Evolutionary conservation across 2,113 vertebrate genomes (phyloP).

Genomic region (Lipotes vexillifer): DNA sequence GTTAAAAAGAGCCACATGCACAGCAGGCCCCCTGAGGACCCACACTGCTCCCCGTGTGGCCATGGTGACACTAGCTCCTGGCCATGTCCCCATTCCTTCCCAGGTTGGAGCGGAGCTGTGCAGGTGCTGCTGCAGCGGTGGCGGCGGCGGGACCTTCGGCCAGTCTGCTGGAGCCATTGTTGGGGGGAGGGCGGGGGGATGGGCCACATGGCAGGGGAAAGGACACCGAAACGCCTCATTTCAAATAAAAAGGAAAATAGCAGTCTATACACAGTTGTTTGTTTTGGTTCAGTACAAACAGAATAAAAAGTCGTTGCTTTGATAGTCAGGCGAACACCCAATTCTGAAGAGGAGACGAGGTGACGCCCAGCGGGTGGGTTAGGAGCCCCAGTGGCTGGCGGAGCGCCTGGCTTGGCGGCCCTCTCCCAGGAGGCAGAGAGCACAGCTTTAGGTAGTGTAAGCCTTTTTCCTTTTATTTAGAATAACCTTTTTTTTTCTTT

Average conservation of each 20-base stretch:
- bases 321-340: constrained; percentile 71
- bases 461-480: constrained; percentile 88
- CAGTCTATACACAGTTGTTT: constrained; percentile 77
- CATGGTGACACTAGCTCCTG: constrained; percentile 43
- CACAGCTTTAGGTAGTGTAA: constrained; percentile 86
- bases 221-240: constrained; percentile 64
- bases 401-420: constrained; percentile 74
- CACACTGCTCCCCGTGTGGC: constrained; percentile 58
- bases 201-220: constrained; percentile 54
- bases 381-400: constrained; percentile 65
- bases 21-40: constrained; percentile 67
- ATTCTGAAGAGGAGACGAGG: constrained; percentile 74
- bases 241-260: constrained; percentile 72
- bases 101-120: constrained; percentile 38
- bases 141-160: constrained; percentile 11
- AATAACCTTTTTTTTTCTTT: constrained; percentile 80
- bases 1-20: constrained; percentile 73
- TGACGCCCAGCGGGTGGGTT: constrained; percentile 56
- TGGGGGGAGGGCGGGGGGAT: constrained; percentile 19
- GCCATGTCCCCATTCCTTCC: constrained; percentile 42
- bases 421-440: constrained; percentile 86
- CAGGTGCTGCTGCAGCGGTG: not conserved
- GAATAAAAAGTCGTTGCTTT: constrained; percentile 72
- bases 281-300: constrained; percentile 78
- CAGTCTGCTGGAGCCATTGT: constrained; percentile 55